Percentiles rank a stretch among this genome's conserved stretches.
These are phyloP conservation scores for Sarcophaga carnaria DNA, from an alignment of 2,888 invertebrate genomes.

Conservation along the genomic window DNA sequence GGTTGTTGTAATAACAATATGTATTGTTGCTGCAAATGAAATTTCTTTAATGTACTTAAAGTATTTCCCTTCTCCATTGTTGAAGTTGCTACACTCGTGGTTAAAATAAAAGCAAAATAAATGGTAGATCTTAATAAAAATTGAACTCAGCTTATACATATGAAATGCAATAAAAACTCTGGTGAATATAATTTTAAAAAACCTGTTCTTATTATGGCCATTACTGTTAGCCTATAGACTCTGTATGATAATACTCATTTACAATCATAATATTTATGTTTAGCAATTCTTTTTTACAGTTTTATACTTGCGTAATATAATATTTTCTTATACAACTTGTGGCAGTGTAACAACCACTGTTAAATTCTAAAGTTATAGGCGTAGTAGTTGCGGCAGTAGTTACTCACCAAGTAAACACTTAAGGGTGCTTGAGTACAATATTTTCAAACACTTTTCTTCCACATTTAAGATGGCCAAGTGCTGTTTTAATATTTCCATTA, in stretches of 20 bases:
- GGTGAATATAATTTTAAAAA: neutral
- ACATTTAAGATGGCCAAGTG: slow-evolving; percentile 44
- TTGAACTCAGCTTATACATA: neutral
- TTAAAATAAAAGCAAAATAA: neutral
- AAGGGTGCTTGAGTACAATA: slow-evolving; percentile 32
- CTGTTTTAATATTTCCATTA: slow-evolving; percentile 25
- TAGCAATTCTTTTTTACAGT: slow-evolving; percentile 29
- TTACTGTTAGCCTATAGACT: neutral
- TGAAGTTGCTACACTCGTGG: slow-evolving; percentile 7
- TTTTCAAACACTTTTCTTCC: neutral
- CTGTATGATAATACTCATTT: neutral
- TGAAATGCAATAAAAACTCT: too few species aligned
- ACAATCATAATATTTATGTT: slow-evolving; percentile 49
- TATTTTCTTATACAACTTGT: slow-evolving; percentile 12
- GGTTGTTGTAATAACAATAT: neutral
- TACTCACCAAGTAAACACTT: slow-evolving; percentile 46
- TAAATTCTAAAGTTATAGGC: neutral
- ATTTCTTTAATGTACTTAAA: slow-evolving; percentile 25
- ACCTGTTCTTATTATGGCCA: neutral
- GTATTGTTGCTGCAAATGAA: neutral
- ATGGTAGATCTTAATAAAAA: neutral
- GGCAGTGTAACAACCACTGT: neutral
- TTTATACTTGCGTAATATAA: slow-evolving; percentile 4
- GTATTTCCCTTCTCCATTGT: slow-evolving; percentile 15
- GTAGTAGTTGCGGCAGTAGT: neutral